phyloP scores from a whole-genome alignment of 2,113 vertebrate species.

The Gymnorhina tibicen region DNA sequence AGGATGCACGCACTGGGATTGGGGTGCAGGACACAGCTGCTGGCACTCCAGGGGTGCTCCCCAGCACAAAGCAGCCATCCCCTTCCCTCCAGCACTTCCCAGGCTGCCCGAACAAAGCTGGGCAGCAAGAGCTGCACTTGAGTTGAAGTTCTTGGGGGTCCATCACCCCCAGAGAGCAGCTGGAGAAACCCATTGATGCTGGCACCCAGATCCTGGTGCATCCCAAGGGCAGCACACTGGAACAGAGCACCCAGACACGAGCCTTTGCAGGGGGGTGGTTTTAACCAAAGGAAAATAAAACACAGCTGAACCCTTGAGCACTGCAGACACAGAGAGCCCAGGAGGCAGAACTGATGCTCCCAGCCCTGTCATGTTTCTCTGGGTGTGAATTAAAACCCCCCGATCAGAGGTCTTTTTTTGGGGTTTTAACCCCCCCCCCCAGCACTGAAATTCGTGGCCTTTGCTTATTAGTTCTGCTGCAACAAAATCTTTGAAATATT shows the following conservation, averaged over 20 bases:
- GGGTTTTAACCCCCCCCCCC: background rate
- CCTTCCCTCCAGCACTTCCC: background rate
- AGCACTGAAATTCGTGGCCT: background rate
- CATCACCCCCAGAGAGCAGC: rapidly evolving
- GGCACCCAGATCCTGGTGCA: background rate
- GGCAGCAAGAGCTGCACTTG: background rate
- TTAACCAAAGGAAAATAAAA: background rate
- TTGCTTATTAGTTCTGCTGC: background rate
- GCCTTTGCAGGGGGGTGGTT: background rate
- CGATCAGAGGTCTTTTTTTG: background rate
- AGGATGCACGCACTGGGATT: rapidly evolving
- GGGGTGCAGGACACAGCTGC: rapidly evolving
- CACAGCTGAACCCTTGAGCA: background rate
- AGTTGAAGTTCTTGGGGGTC: rapidly evolving
- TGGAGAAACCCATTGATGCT: background rate
- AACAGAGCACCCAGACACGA: rapidly evolving
- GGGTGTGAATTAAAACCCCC: background rate
- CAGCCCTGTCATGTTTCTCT: background rate
- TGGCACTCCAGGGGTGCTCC: background rate
- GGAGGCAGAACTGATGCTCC: background rate
- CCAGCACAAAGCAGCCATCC: background rate
- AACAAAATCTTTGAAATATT: background rate
- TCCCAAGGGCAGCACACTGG: rapidly evolving
- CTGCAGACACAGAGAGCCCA: rapidly evolving
- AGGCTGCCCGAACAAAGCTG: background rate